Evolutionary conservation across 2,888 invertebrate species (phyloP), one percentile per base, ranked within the genome.

Genomic region (Dione vanillae): DNA sequence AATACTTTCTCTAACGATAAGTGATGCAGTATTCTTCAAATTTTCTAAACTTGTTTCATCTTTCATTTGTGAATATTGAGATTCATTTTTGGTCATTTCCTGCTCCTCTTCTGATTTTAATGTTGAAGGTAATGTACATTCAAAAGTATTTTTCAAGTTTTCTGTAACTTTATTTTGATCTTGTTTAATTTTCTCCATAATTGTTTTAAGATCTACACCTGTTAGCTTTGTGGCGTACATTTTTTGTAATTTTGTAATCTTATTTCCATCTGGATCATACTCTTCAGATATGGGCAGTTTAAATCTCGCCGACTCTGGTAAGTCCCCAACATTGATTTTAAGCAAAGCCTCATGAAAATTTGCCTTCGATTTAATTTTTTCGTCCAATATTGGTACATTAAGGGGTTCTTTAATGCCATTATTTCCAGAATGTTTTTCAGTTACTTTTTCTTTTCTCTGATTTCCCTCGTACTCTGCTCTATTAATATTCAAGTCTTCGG

Each of bases 271-370:
- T 1, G 91, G 90, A 65, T 91, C 89, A 72, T 91, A 92, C 51
- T 91, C 86, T 37, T 85, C 82, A 0, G 91, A 91, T 41, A 92
- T 82, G 0, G 91, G 92, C 5, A 92, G 75, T 62, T 91, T 92
- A 73, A 85, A 92, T 67, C 78, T 88, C 11, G 80, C 82, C 65
- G 83, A 78, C 0, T 84, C 74, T 0, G 85, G 74, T 58, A 76
- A 35, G 52, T 80, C 79, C 12, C 78, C 81, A 49, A 81, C 76
- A 37, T 49, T 76, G 41, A 70, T 74, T 16, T 83, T 79, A 1
- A 79, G 80, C 49, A 90, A 89, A 8, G 81, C 79, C 76, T 93
- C 90, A 49, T 84, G 79, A 65, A 87, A 88, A 52, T 83, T 86
- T 64, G 0, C 90, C 88, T 76, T 91, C 87, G 10, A 88, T 87